Percentiles rank a stretch among this genome's conserved stretches.
Conservation (phyloP, 2,888 invertebrate species). For the Hybos culiciformis region DNA sequence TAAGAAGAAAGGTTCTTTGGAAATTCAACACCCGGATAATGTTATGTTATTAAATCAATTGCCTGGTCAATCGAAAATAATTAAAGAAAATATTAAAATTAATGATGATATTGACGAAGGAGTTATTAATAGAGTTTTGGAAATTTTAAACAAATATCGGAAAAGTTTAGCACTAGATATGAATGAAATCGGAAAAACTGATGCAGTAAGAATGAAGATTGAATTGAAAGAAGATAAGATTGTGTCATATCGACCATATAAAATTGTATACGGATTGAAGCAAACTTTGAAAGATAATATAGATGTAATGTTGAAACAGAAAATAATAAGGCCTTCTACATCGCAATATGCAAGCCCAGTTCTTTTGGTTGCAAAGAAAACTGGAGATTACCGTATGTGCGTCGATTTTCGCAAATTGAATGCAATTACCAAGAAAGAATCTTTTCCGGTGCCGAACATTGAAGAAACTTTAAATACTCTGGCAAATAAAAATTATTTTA, state of each 20-base stretch:
- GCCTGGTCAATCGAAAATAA: background rate
- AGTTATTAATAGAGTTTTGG: background rate
- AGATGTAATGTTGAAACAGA: constrained; percentile 9
- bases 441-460: constrained; percentile 16
- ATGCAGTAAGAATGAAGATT: background rate
- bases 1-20: background rate
- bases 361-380: constrained; percentile 19
- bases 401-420: constrained; percentile 22
- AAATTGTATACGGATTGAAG: background rate
- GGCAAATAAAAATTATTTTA: constrained; percentile 3
- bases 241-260: constrained; percentile 1
- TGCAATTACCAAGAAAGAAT: constrained; percentile 15
- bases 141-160: background rate
- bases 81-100: background rate
- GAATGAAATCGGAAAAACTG: background rate
- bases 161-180: background rate
- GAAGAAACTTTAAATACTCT: constrained; percentile 15
- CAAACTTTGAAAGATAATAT: background rate
- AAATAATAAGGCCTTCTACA: constrained; percentile 20
- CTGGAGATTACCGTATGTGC: constrained; percentile 20
- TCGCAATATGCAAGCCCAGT: constrained; percentile 22
- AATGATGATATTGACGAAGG: background rate
- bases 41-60: no score
- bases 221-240: background rate
- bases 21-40: background rate